Percentiles rank a stretch among this genome's conserved stretches.
Conservation (phyloP, 2,888 invertebrate genomes). For the Luffia ferchaultella region DNA sequence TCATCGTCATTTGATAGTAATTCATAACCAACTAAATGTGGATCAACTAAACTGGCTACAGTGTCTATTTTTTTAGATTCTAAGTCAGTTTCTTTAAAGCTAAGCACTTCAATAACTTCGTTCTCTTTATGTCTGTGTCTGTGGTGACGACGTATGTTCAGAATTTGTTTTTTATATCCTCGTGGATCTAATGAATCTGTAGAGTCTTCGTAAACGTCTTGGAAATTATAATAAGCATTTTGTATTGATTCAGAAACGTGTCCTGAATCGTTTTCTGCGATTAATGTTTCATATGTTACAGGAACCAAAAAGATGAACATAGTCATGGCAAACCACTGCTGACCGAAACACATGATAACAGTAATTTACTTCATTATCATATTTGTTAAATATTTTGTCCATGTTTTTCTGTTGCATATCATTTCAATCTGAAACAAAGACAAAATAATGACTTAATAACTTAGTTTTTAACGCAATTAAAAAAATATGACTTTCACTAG, state of each 20-base stretch:
- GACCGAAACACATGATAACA: conserved; percentile 33
- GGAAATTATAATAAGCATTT: background rate
- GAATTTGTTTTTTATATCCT: conserved; percentile 18
- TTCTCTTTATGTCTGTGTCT: conserved; percentile 8
- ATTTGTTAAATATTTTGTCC: background rate
- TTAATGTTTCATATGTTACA: background rate
- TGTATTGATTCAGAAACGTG: background rate
- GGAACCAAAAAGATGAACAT: conserved; percentile 20
- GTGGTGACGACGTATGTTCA: conserved; percentile 32
- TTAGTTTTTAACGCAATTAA: too few species aligned
- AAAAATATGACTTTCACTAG: too few species aligned
- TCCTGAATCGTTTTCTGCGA: background rate
- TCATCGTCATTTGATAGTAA: conserved; percentile 27
- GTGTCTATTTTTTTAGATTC: background rate
- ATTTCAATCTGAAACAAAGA: background rate
- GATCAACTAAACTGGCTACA: background rate
- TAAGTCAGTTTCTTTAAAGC: background rate
- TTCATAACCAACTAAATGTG: conserved; percentile 12
- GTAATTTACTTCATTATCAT: background rate
- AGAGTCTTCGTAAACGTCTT: background rate
- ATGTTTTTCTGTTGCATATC: background rate
- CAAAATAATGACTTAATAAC: background rate
- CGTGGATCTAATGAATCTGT: background rate
- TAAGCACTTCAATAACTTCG: background rate
- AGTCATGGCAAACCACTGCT: conserved; percentile 40